Conservation (phyloP, 2,888 invertebrate species). For the Sarcophaga rosellei region DNA sequence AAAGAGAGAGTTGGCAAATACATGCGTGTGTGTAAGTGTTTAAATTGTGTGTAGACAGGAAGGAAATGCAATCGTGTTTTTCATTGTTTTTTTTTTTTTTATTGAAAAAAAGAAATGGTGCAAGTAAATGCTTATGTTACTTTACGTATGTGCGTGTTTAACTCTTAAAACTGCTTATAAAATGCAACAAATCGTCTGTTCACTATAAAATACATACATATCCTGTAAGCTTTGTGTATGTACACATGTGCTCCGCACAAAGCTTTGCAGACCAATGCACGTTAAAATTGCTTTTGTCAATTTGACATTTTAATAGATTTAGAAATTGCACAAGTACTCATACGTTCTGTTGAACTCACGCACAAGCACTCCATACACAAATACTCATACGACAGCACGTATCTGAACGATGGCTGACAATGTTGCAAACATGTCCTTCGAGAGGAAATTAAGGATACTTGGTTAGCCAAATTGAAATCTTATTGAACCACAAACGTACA, state of each 20-base stretch:
- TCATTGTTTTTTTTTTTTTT: slow-evolving; percentile 7
- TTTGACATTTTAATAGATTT: slow-evolving; percentile 77
- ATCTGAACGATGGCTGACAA: slow-evolving; percentile 24
- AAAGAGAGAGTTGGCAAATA: not conserved
- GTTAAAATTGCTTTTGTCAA: slow-evolving; percentile 74
- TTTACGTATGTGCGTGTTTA: slow-evolving; percentile 38
- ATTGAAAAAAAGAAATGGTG: slow-evolving; percentile 34
- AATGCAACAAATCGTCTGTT: slow-evolving; percentile 3
- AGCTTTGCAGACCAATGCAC: slow-evolving; percentile 56
- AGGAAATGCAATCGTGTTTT: slow-evolving; percentile 46
- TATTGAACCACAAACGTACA: not conserved
- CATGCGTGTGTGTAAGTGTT: slow-evolving; percentile 1
- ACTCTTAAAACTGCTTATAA: slow-evolving; percentile 18
- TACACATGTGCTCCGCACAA: not conserved
- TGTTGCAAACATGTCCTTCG: slow-evolving; percentile 21
- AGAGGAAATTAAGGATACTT: slow-evolving; percentile 34
- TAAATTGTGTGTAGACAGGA: slow-evolving; percentile 33
- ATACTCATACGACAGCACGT: too few species aligned
- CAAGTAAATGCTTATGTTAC: slow-evolving; percentile 32
- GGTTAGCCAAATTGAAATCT: not conserved
- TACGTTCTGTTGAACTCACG: slow-evolving; percentile 50
- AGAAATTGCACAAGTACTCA: slow-evolving; percentile 61
- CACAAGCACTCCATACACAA: slow-evolving; percentile 11
- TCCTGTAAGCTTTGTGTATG: not conserved
- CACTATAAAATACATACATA: not conserved